Percentiles rank a stretch among this genome's conserved stretches.
phyloP scores from a whole-genome alignment of 2,888 invertebrate species.

The Rhagonycha fulva region DNA sequence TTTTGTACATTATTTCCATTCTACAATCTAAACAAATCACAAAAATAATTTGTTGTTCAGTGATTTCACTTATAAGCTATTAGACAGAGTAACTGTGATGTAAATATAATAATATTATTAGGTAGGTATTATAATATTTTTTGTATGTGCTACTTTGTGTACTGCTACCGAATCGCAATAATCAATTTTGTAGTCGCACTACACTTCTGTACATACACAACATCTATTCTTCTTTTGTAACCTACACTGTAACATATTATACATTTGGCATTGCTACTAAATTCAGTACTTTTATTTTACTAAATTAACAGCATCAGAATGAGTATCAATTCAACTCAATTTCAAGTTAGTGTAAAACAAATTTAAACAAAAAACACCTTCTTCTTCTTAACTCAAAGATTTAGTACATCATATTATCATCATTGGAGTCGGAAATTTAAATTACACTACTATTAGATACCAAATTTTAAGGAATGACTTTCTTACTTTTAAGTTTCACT shows the following conservation, averaged over 20 bases:
- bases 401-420: not conserved
- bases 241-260: constrained; percentile 54
- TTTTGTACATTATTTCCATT: constrained; percentile 59
- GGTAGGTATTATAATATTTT: constrained; percentile 2
- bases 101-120: constrained; percentile 12
- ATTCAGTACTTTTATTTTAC: constrained; percentile 20
- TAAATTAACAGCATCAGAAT: not conserved
- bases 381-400: not conserved
- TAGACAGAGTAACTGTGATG: constrained; percentile 26
- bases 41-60: constrained; percentile 57
- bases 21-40: constrained; percentile 58
- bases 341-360: constrained; percentile 9
- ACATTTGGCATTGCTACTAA: constrained; percentile 56
- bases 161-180: constrained; percentile 37
- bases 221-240: constrained; percentile 44
- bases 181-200: constrained; percentile 34
- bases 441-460: not conserved
- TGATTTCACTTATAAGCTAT: constrained; percentile 38
- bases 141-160: constrained; percentile 47
- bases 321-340: not conserved
- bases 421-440: not conserved
- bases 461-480: not conserved
- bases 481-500: not conserved
- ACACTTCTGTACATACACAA: constrained; percentile 55
- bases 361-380: not conserved